Conservation (phyloP, 2,113 vertebrate genomes). For the Dipodomys ordii region DNA sequence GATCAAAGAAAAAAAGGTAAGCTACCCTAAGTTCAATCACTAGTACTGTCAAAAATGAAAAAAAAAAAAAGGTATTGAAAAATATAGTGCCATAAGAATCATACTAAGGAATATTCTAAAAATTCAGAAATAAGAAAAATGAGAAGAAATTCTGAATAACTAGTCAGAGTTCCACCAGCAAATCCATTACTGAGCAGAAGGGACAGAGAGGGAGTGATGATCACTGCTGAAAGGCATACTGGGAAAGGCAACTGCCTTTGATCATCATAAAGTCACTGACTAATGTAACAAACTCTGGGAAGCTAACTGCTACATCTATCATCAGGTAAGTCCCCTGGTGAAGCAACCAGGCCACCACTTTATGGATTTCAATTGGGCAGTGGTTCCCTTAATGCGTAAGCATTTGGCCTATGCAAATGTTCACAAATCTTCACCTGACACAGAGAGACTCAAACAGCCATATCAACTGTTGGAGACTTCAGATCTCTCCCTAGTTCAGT, state of each 20-base stretch:
- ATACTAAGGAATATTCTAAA: not conserved
- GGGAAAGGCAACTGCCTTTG: not conserved
- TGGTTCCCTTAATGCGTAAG: conserved; percentile 5
- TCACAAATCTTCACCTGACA: conserved; percentile 46
- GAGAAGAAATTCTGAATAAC: not conserved
- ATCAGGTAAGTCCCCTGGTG: not conserved
- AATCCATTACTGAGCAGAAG: not conserved
- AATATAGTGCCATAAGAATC: not conserved
- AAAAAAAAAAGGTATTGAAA: no score
- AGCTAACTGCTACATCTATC: not conserved
- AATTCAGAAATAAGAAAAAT: not conserved
- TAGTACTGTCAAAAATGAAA: no score
- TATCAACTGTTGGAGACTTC: not conserved
- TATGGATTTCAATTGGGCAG: conserved; percentile 13
- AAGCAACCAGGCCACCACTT: not conserved
- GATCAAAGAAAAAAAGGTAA: no score
- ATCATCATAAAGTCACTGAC: not conserved
- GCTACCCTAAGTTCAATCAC: no score
- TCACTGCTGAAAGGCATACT: not conserved
- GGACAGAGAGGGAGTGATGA: not conserved
- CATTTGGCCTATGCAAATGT: not conserved
- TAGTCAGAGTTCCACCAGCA: not conserved
- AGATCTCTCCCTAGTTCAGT: not conserved
- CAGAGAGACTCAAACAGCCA: not conserved
- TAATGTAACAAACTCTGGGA: not conserved